phyloP scores from a whole-genome alignment of 1,140 invertebrate species.

The Zaprionus davidi region DNA sequence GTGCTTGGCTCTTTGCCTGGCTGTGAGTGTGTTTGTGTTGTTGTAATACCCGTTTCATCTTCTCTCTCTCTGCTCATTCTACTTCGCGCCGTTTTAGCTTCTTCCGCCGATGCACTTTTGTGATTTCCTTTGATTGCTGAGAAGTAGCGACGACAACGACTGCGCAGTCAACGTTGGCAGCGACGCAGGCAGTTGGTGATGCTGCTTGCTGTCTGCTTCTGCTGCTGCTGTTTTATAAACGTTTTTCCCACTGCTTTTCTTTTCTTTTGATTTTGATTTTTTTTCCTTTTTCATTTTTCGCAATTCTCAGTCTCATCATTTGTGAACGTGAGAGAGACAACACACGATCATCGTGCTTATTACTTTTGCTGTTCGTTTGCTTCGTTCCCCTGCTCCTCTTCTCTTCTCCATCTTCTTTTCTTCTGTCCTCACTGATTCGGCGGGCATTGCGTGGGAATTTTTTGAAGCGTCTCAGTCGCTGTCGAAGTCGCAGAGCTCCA shows the following conservation, averaged over 20 bases:
- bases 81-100: conserved; percentile 78
- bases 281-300: conserved; percentile 51
- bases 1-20: conserved; percentile 1
- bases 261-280: conserved; percentile 53
- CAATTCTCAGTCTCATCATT: conserved; percentile 49
- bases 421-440: conserved; percentile 30
- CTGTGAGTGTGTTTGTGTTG: conserved; percentile 45
- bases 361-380: conserved; percentile 30
- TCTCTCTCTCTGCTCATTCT: conserved; percentile 77
- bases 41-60: conserved; percentile 80
- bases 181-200: conserved; percentile 24
- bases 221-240: conserved; percentile 45
- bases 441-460: conserved; percentile 70
- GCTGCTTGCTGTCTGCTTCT: conserved; percentile 23
- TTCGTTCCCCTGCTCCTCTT: conserved; percentile 11
- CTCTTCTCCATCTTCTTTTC: not conserved
- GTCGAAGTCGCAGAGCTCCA: conserved; percentile 19
- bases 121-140: conserved; percentile 71
- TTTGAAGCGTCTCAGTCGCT: conserved; percentile 42
- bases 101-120: conserved; percentile 79
- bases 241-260: conserved; percentile 75
- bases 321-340: conserved; percentile 32
- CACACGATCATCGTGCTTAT: conserved; percentile 53
- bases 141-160: conserved; percentile 35
- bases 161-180: conserved; percentile 28